These are phyloP conservation scores for Eubasilissa regina DNA, from an alignment of 1,140 invertebrate genomes.

Conservation along the genomic window DNA sequence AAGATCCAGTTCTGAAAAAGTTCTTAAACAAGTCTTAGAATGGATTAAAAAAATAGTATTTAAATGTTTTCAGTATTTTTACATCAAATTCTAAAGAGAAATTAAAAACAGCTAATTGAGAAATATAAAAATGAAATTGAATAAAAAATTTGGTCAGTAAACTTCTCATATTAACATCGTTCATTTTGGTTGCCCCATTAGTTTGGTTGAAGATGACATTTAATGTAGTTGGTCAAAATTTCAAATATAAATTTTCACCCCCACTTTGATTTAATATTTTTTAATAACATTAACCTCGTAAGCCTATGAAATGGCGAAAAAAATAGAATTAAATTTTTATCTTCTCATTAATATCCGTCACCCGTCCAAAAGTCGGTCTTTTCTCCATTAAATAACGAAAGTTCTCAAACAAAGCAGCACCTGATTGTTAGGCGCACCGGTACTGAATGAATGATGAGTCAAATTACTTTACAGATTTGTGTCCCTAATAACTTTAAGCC, in stretches of 20 bases:
- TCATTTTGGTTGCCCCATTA: no score
- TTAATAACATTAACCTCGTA: conserved; percentile 20
- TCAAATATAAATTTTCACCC: conserved; percentile 1
- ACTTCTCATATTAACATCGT: no score
- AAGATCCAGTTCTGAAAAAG: no score
- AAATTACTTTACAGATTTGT: conserved; percentile 53
- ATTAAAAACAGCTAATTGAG: no score
- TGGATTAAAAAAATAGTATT: no score
- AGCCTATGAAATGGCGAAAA: conserved; percentile 30
- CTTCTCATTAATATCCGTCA: conserved; percentile 57
- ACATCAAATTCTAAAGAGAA: no score
- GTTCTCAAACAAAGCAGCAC: conserved; percentile 50
- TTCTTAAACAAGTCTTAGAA: no score
- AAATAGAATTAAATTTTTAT: conserved; percentile 51
- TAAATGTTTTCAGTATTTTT: no score
- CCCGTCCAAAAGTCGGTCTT: conserved; percentile 51
- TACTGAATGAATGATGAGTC: conserved; percentile 52
- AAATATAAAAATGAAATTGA: no score
- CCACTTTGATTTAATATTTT: conserved; percentile 26
- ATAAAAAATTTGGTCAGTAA: no score
- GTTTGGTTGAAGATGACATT: no score
- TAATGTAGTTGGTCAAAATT: no score
- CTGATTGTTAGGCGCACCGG: conserved; percentile 48
- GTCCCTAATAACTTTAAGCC: conserved; percentile 48
- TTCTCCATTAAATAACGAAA: conserved; percentile 53